These are phyloP conservation scores for Melieria omissa DNA, from an alignment of 2,888 invertebrate species.

Conservation along the genomic window DNA sequence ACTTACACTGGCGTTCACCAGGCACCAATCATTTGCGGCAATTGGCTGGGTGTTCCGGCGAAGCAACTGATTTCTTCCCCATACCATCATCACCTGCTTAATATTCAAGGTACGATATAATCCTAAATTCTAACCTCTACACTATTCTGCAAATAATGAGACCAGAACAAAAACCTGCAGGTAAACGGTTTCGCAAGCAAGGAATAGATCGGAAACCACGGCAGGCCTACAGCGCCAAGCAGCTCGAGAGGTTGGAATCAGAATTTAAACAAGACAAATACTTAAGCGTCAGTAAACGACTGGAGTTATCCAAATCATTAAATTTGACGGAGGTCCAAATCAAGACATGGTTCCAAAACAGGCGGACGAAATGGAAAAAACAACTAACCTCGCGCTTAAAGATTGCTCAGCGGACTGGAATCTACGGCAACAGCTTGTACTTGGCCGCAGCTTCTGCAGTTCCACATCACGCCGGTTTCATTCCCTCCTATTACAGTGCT, in stretches of 20 bases:
- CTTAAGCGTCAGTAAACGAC: slow-evolving; percentile 95
- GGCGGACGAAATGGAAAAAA: slow-evolving; percentile 95
- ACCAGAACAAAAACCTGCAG: slow-evolving; percentile 83
- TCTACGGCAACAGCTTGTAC: slow-evolving; percentile 71
- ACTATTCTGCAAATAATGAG: not conserved
- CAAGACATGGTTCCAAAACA: slow-evolving; percentile 98
- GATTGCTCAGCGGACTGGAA: slow-evolving; percentile 86
- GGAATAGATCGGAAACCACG: slow-evolving; percentile 85
- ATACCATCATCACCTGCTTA: slow-evolving; percentile 67
- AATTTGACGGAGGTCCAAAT: slow-evolving; percentile 90
- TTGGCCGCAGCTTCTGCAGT: slow-evolving; percentile 70
- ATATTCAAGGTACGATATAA: slow-evolving; percentile 71
- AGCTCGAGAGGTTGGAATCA: slow-evolving; percentile 95
- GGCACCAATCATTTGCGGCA: slow-evolving; percentile 50
- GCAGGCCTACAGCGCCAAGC: slow-evolving; percentile 98
- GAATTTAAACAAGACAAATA: slow-evolving; percentile 98
- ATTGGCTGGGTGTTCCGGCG: slow-evolving; percentile 57
- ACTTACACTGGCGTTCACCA: slow-evolving; percentile 43
- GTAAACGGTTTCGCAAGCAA: slow-evolving; percentile 83
- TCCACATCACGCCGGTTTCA: slow-evolving; percentile 37
- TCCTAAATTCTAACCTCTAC: not conserved
- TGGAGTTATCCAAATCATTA: slow-evolving; percentile 92
- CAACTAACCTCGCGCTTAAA: slow-evolving; percentile 91
- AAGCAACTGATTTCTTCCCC: slow-evolving; percentile 65
- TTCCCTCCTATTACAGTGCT: slow-evolving; percentile 48